Percentiles rank a stretch among this genome's conserved stretches.
Conservation (phyloP, 2,888 invertebrate genomes). For the Lepidonotus clava region DNA sequence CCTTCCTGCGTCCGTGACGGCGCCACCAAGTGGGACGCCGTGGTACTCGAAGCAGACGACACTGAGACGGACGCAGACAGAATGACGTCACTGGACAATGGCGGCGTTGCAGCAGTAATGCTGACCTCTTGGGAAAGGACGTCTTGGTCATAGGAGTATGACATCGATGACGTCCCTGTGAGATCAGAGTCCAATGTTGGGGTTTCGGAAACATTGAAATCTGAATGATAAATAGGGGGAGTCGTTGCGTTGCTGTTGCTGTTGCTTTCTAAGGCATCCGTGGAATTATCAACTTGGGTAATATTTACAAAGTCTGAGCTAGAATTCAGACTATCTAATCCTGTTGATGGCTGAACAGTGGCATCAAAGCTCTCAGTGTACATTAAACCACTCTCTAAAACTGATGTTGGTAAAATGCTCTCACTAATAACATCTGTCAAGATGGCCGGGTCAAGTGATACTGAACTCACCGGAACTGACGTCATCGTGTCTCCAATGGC, state of each 20-base stretch:
- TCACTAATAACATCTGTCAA: not conserved
- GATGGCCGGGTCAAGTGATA: not conserved
- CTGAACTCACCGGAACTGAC: conserved; percentile 22
- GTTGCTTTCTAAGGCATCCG: not conserved
- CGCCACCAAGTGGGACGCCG: not conserved
- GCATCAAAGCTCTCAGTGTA: not conserved
- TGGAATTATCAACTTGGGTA: not conserved
- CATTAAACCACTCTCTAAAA: not conserved
- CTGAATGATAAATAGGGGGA: not conserved
- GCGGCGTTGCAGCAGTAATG: not conserved
- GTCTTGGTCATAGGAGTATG: not conserved
- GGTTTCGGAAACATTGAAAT: not conserved
- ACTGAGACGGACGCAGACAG: not conserved
- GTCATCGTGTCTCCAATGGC: conserved; percentile 41
- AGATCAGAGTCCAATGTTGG: not conserved
- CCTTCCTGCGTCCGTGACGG: not conserved
- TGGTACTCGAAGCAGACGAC: not conserved
- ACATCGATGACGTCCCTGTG: not conserved
- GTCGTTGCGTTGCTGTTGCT: not conserved
- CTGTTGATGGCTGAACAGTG: not conserved
- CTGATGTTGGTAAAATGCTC: too few species aligned
- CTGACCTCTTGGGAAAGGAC: not conserved
- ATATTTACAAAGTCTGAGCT: not conserved
- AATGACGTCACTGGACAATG: not conserved
- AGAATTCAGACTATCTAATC: not conserved